Conservation (phyloP, 2,797 vertebrate genomes). For the Psittacula derbiana region DNA sequence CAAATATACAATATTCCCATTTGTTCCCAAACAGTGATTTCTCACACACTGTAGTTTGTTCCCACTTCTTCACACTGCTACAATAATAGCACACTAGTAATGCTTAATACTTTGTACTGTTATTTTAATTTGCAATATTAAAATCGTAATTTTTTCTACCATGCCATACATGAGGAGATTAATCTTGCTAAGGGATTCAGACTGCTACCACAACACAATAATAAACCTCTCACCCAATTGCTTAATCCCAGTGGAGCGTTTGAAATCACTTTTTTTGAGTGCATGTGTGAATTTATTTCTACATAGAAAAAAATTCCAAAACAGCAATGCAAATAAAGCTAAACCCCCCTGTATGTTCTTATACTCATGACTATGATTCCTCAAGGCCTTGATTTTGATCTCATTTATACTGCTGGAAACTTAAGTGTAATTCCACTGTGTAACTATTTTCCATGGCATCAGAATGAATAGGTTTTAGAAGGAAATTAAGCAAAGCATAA, state of each 20-base stretch:
- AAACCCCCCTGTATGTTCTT: background rate
- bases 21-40: background rate
- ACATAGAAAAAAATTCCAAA: background rate
- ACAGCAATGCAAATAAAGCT: background rate
- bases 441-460: background rate
- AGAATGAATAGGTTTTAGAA: background rate
- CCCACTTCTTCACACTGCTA: background rate
- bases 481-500: background rate
- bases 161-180: background rate
- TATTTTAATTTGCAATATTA: background rate
- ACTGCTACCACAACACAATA: background rate
- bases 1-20: background rate
- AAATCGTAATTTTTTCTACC: background rate
- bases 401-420: background rate
- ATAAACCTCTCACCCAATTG: background rate
- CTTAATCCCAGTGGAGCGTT: background rate
- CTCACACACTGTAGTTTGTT: background rate
- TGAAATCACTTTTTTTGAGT: background rate
- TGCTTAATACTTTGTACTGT: background rate
- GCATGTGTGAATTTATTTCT: background rate
- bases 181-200: constrained; percentile 1
- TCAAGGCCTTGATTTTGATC: background rate
- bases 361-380: background rate
- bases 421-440: background rate
- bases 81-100: background rate